A percentile compares a stretch with the other conserved stretches of the same genome.
These are phyloP conservation scores for Beris chalybata DNA, from an alignment of 2,888 invertebrate species.

Conservation along the genomic window DNA sequence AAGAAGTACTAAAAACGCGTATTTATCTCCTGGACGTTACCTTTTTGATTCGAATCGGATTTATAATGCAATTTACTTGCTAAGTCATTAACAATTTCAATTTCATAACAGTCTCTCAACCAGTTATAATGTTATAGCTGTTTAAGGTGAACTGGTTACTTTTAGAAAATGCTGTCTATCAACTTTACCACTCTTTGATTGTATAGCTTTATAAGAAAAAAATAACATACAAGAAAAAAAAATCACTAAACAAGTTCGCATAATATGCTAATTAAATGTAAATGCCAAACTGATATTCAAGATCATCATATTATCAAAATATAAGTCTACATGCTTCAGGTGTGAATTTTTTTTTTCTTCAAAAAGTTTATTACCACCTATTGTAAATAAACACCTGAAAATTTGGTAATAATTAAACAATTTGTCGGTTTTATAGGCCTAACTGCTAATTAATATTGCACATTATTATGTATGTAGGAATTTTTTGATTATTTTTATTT, in stretches of 20 bases:
- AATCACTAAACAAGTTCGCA: background rate
- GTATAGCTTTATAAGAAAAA: background rate
- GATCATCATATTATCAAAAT: slow-evolving; percentile 2
- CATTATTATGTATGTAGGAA: slow-evolving; percentile 1
- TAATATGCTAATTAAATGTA: slow-evolving; percentile 21
- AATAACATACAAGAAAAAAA: slow-evolving; percentile 12
- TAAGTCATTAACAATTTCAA: too few species aligned
- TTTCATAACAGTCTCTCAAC: too few species aligned
- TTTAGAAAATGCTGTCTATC: slow-evolving; percentile 21
- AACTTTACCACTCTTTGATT: background rate
- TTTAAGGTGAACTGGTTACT: slow-evolving; percentile 21
- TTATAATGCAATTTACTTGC: too few species aligned
- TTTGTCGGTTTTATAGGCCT: slow-evolving; percentile 16
- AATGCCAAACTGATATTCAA: slow-evolving; percentile 25
- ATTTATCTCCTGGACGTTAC: too few species aligned
- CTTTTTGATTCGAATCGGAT: too few species aligned
- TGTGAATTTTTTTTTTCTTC: too few species aligned
- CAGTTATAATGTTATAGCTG: too few species aligned
- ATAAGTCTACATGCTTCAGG: background rate
- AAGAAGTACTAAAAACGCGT: too few species aligned
- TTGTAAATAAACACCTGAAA: too few species aligned
- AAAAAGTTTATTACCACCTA: too few species aligned
- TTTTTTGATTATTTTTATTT: background rate
- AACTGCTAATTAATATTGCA: background rate
- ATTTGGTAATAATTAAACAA: background rate